phyloP scores from a whole-genome alignment of 2,797 vertebrate genomes.

The Semotilus atromaculatus region DNA sequence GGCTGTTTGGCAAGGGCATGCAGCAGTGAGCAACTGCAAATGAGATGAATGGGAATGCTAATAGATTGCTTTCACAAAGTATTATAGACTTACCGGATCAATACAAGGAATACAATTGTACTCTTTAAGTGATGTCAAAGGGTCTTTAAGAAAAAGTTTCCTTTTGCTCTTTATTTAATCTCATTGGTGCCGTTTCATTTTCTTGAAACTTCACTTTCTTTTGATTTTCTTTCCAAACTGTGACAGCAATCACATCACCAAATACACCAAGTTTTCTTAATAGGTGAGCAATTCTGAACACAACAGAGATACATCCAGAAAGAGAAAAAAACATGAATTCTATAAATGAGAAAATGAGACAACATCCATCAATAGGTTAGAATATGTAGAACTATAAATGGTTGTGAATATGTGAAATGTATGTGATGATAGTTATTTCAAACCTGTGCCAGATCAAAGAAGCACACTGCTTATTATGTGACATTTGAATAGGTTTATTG shows the following conservation, averaged over 20 bases:
- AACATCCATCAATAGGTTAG: neutral
- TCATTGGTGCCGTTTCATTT: neutral
- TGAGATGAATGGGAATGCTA: neutral
- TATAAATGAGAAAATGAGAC: neutral
- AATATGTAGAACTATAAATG: neutral
- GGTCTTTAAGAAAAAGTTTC: slow-evolving; percentile 1
- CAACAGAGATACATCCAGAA: too few species aligned
- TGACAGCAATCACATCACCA: neutral
- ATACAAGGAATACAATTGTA: neutral
- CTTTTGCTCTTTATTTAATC: neutral
- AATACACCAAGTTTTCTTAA: neutral
- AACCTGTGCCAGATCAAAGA: neutral
- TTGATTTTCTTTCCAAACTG: neutral
- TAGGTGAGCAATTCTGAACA: neutral
- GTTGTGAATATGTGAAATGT: neutral
- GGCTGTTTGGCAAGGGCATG: neutral
- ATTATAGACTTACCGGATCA: slow-evolving; percentile 1
- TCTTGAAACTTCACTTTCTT: neutral
- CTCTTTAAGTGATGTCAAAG: neutral
- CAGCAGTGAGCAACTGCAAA: neutral
- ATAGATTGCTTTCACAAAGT: neutral
- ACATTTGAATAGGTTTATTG: neutral
- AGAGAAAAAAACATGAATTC: neutral
- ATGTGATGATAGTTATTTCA: neutral
- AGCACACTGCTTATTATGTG: neutral